Evolutionary conservation across 2,888 invertebrate genomes (phyloP).

Genomic region (Galeruca laticollis): DNA sequence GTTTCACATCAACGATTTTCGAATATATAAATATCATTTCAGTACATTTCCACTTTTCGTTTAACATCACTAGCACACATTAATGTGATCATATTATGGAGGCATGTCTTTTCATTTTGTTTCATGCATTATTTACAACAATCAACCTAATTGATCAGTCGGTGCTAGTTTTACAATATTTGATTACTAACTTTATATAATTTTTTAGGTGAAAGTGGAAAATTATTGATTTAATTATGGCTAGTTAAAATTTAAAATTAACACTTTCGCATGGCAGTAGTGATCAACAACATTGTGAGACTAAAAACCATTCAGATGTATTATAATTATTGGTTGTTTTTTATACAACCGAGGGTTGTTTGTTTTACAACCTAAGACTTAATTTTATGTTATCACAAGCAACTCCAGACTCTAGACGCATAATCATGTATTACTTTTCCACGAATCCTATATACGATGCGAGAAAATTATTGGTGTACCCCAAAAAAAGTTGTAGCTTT

Average conservation of each 20-base stretch:
- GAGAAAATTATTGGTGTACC: no score
- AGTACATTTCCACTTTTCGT: conserved; percentile 3
- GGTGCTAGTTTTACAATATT: not conserved
- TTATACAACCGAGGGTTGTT: no score
- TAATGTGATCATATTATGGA: conserved; percentile 4
- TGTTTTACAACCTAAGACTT: no score
- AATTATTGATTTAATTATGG: not conserved
- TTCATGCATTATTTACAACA: conserved; percentile 1
- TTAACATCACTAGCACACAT: conserved; percentile 3
- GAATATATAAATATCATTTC: conserved; percentile 2
- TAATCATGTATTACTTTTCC: no score
- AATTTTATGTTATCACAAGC: no score
- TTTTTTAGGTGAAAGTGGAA: not conserved
- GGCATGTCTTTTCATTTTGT: conserved; percentile 1
- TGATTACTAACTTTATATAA: not conserved
- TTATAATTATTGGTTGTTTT: no score
- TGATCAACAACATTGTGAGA: no score
- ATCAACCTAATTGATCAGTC: not conserved
- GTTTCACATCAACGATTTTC: not conserved
- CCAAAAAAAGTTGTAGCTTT: no score
- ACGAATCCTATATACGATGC: no score
- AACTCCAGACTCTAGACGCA: no score
- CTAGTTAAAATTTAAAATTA: not conserved
- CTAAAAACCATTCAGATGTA: no score
- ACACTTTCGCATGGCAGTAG: no score